Percentiles rank a stretch among this genome's conserved stretches.
These are phyloP conservation scores for Glomeris marginata DNA, from an alignment of 2,888 invertebrate genomes.

Conservation along the genomic window DNA sequence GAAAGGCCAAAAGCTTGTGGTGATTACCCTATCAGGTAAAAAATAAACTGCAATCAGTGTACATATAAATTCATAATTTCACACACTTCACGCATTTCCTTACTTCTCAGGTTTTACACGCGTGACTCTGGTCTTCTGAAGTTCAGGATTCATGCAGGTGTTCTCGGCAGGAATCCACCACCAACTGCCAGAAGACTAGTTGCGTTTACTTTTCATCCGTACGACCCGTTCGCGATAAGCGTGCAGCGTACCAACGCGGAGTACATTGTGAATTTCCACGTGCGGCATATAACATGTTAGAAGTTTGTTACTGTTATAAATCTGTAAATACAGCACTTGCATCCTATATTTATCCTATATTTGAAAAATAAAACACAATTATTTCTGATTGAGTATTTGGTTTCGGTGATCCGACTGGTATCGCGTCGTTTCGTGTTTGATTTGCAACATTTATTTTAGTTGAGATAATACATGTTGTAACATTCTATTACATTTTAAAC, in stretches of 20 bases:
- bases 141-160: slow-evolving; percentile 57
- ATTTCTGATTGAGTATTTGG: too few relatives aligned
- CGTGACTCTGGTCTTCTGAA: slow-evolving; percentile 61
- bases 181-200: slow-evolving; percentile 57
- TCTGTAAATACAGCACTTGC: too few relatives aligned
- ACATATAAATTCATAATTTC: not conserved
- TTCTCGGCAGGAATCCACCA: slow-evolving; percentile 44
- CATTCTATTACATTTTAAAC: too few relatives aligned
- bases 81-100: not conserved
- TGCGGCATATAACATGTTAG: slow-evolving; percentile 36
- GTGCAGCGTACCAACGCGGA: slow-evolving; percentile 84
- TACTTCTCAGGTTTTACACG: slow-evolving; percentile 56
- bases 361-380: too few relatives aligned
- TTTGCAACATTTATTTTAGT: too few relatives aligned
- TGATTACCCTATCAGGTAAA: slow-evolving; percentile 75
- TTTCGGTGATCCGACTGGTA: too few relatives aligned
- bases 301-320: too few relatives aligned
- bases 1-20: slow-evolving; percentile 87
- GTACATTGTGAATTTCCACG: slow-evolving; percentile 89
- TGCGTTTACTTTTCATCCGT: slow-evolving; percentile 91
- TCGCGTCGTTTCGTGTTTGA: too few relatives aligned
- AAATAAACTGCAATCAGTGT: not conserved
- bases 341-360: too few relatives aligned
- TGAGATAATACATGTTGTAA: too few relatives aligned
- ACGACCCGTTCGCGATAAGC: slow-evolving; percentile 89